Evolutionary conservation across 2,113 vertebrate species (phyloP).

Genomic region (Chamaea fasciata): DNA sequence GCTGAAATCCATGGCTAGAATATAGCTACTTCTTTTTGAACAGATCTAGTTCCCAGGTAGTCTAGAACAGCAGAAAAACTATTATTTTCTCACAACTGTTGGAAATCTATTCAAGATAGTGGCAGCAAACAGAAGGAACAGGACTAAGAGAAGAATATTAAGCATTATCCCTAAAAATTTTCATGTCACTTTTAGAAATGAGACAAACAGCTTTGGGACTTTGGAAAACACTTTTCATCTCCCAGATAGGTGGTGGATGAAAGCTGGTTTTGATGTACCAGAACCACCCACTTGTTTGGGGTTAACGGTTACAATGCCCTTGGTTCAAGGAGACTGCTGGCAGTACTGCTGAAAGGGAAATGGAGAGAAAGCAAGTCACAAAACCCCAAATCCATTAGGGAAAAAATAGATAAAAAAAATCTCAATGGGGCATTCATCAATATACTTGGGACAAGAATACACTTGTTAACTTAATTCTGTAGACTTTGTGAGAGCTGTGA

Average conservation of each 20-base stretch:
- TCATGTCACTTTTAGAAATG: neutral
- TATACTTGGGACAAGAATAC: neutral
- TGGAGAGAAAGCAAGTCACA: neutral
- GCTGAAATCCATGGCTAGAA: neutral
- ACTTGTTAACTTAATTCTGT: neutral
- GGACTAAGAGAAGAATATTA: neutral
- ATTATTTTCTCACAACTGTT: neutral
- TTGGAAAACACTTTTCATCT: neutral
- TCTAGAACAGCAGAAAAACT: neutral
- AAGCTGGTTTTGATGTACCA: neutral
- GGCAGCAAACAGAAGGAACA: neutral
- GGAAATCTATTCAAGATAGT: neutral
- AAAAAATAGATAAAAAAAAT: neutral
- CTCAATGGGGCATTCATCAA: neutral
- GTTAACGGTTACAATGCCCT: neutral
- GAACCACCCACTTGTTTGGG: neutral
- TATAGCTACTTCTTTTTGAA: neutral
- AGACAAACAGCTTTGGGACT: neutral
- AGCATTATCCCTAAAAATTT: neutral
- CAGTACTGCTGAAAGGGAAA: neutral
- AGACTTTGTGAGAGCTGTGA: neutral
- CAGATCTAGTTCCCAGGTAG: neutral
- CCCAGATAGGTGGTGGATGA: neutral
- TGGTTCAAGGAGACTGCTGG: neutral
- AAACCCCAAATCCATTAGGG: neutral